phyloP scores from a whole-genome alignment of 2,797 vertebrate genomes.

The Melanotaenia parkinsoni region DNA sequence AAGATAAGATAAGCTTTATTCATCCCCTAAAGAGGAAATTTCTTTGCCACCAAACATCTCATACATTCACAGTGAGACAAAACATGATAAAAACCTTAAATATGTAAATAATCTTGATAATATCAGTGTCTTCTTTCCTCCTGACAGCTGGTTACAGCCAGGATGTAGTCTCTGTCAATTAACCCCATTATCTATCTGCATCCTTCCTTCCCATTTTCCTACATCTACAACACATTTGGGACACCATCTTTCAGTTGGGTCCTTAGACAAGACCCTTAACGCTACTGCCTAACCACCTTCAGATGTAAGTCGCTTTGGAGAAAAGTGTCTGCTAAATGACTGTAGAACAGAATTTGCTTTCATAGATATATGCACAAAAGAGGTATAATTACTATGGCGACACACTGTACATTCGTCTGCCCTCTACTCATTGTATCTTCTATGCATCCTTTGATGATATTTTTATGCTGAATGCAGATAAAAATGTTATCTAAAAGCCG shows the following conservation, averaged over 20 bases:
- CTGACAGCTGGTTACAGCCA: conserved; percentile 18
- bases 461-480: conserved; percentile 57
- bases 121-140: conserved; percentile 12
- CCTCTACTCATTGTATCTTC: conserved; percentile 12
- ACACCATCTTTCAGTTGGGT: too few relatives aligned
- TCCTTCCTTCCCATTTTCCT: neutral
- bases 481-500: conserved; percentile 65
- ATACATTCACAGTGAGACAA: too few relatives aligned
- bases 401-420: conserved; percentile 5
- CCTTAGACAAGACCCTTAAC: too few relatives aligned
- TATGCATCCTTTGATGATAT: conserved; percentile 54
- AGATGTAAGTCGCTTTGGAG: too few relatives aligned
- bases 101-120: conserved; percentile 14
- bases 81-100: too few relatives aligned
- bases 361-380: neutral
- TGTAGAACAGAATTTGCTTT: neutral
- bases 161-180: conserved; percentile 8
- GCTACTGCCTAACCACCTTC: too few relatives aligned
- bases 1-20: too few relatives aligned
- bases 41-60: too few relatives aligned
- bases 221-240: neutral
- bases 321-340: too few relatives aligned
- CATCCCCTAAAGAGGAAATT: too few relatives aligned
- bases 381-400: neutral
- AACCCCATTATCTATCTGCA: neutral